A percentile compares a stretch with the other conserved stretches of the same genome.
phyloP scores from a whole-genome alignment of 1,140 invertebrate genomes.

The Uloborus diversus region DNA sequence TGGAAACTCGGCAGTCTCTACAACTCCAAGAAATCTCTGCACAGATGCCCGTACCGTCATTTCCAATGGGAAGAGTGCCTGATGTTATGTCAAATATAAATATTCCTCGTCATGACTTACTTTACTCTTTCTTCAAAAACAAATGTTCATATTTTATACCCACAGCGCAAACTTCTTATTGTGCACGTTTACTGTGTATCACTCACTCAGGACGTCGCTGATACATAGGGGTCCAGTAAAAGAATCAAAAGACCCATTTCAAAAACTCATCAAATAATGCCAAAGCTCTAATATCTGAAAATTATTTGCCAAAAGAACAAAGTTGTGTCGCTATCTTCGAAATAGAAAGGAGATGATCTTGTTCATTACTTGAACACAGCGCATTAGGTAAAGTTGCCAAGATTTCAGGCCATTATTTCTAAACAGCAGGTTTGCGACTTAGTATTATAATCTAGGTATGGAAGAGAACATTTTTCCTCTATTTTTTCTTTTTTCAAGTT shows the following conservation, averaged over 20 bases:
- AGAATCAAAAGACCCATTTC: constrained; percentile 22
- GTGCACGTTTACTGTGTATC: constrained; percentile 49
- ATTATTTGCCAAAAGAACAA: constrained; percentile 51
- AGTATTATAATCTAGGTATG: constrained; percentile 47
- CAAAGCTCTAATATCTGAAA: constrained; percentile 30
- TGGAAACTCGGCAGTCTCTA: constrained; percentile 22
- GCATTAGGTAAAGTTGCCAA: constrained; percentile 30
- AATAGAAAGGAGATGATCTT: constrained; percentile 34
- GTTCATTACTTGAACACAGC: constrained; percentile 45
- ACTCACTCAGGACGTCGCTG: constrained; percentile 45
- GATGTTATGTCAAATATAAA: constrained; percentile 28
- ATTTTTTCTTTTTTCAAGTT: constrained; percentile 35
- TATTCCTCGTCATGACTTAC: constrained; percentile 49
- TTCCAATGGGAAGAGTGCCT: constrained; percentile 51
- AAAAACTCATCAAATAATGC: constrained; percentile 48
- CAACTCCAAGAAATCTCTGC: constrained; percentile 26
- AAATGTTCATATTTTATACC: constrained; percentile 53
- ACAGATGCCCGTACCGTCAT: constrained; percentile 44
- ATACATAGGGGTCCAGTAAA: constrained; percentile 25
- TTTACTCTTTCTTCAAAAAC: constrained; percentile 49
- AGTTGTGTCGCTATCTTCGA: constrained; percentile 40
- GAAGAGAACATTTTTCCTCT: constrained; percentile 43
- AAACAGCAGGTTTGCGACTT: constrained; percentile 43
- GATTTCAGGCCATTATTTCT: constrained; percentile 41
- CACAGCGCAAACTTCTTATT: constrained; percentile 42